A percentile compares a stretch with the other conserved stretches of the same genome.
These are phyloP conservation scores for Polypedilum pembai DNA, from an alignment of 1,140 invertebrate species.

Conservation along the genomic window DNA sequence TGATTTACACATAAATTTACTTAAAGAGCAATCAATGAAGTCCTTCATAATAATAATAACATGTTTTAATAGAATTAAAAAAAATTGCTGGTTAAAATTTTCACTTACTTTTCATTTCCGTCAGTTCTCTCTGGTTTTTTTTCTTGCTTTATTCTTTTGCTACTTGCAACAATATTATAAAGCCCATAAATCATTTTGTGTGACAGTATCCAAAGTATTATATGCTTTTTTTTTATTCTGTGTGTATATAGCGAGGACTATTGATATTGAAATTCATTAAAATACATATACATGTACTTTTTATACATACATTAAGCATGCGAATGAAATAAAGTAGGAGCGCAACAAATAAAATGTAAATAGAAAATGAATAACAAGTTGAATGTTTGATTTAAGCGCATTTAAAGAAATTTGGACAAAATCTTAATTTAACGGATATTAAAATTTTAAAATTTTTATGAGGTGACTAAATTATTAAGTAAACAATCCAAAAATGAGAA, in stretches of 20 bases:
- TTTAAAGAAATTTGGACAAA: not conserved
- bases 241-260: not conserved
- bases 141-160: no score
- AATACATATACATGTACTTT: not conserved
- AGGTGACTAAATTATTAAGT: no score
- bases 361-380: no score
- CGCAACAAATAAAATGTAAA: not conserved
- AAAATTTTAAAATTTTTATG: no score
- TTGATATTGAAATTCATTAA: constrained; percentile 19
- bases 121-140: not conserved
- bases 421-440: no score
- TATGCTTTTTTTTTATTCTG: constrained; percentile 1
- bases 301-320: not conserved
- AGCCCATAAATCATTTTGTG: constrained; percentile 25
- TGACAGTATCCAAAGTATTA: constrained; percentile 22
- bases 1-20: constrained; percentile 1
- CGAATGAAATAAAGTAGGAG: not conserved
- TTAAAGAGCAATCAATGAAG: not conserved
- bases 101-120: not conserved
- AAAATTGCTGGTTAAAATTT: not conserved
- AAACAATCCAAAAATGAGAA: no score
- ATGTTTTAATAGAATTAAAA: constrained; percentile 1
- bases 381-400: not conserved
- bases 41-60: not conserved
- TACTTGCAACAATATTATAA: not conserved